Base-by-base conservation (phyloP, 2,888 invertebrate genomes). In the Gryllus longicercus region DNA sequence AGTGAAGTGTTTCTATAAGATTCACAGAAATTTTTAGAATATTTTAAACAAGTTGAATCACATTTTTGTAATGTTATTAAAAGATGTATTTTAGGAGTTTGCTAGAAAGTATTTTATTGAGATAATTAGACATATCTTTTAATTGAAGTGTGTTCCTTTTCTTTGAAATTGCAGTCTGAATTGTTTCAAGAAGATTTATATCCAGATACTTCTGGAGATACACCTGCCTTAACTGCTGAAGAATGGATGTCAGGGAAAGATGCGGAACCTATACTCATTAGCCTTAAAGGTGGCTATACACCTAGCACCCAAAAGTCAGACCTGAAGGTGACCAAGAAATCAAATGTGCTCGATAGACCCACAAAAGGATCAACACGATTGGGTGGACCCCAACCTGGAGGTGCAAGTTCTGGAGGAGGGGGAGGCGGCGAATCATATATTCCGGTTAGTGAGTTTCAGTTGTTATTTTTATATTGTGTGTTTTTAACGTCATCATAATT, bases 121-220 rank as follows among this genome's bases (percentile, higher is more conserved):
- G 38, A 38, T 38, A 38, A 8, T 38, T 38, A 10, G 8, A 5
- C 38, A 38, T 38, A 8, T 38, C 38, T 8, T 38, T 38, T 38
- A 38, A 38, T 38, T 38, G 25, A 2, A 38, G 25, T 38, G 25
- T 38, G 25, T 38, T 38, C 38, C 38, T 38, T 38, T 38, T 38
- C 8, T 38, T 38, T 38, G 38, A 38, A 38, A 38, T 86, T 86
- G 51, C 86, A 92, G 91, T 97, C 97, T 82, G 97, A 97, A 88
- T 91, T 96, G 85, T 98, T 98, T 90, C 98, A 98, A 89, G 97
- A 97, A 87, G 98, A 98, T 88, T 90, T 99, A 83, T 99, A 97
- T 88, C 98, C 98, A 0, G 97, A 98, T 86, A 98, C 98, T 11
- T 89, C 96, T 23, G 96, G 97, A 79, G 96, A 97, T 85, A 94